These are phyloP conservation scores for Drosophila demipolita DNA, from an alignment of 2,888 invertebrate genomes.

Conservation along the genomic window DNA sequence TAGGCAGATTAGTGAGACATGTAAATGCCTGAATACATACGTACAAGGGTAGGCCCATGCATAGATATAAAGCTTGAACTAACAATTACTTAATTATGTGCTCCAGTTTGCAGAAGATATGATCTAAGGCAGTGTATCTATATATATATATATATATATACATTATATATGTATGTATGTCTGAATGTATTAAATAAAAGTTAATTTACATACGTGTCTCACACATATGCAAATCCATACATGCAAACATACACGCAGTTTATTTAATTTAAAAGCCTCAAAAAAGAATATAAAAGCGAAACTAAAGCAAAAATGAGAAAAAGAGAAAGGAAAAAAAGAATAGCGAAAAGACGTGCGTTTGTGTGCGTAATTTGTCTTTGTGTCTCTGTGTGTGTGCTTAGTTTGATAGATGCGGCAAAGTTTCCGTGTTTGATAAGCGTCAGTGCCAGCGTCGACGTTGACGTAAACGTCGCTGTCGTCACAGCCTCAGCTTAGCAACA, in stretches of 20 bases:
- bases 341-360: constrained; percentile 3
- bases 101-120: constrained; percentile 39
- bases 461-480: constrained; percentile 13
- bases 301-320: constrained; percentile 15
- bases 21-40: background rate
- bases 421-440: constrained; percentile 78
- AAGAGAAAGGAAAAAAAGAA: constrained; percentile 5
- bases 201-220: constrained; percentile 44
- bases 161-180: background rate
- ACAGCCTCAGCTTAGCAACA: constrained; percentile 57
- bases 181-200: constrained; percentile 33
- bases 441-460: constrained; percentile 20
- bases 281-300: constrained; percentile 22
- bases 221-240: constrained; percentile 24
- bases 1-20: constrained; percentile 30
- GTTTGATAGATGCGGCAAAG: constrained; percentile 59
- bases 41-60: background rate
- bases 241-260: constrained; percentile 7
- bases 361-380: background rate
- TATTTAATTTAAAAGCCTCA: constrained; percentile 52
- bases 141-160: background rate
- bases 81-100: constrained; percentile 11
- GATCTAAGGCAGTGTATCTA: constrained; percentile 23
- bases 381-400: constrained; percentile 25
- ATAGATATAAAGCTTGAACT: background rate